Percentiles rank a stretch among this genome's conserved stretches.
phyloP scores from a whole-genome alignment of 2,113 vertebrate species.

The Petromus typicus region DNA sequence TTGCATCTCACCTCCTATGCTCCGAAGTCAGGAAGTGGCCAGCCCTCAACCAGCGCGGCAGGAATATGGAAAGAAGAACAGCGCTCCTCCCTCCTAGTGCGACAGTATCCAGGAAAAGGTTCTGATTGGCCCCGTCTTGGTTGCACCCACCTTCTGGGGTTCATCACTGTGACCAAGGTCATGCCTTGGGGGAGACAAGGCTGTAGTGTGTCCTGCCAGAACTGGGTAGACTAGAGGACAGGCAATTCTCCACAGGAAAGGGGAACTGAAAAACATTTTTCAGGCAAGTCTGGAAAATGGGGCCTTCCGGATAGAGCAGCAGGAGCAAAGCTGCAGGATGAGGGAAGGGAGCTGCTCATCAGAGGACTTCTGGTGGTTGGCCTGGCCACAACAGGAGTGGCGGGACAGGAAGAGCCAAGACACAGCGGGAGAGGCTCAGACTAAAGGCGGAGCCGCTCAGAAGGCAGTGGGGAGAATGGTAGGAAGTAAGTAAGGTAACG shows the following conservation, averaged over 20 bases:
- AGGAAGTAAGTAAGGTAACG: not conserved
- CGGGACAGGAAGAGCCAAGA: not conserved
- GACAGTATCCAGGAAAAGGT: not conserved
- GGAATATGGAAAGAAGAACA: not conserved
- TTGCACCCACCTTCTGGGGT: not conserved
- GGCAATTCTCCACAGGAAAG: not conserved
- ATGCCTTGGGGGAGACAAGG: not conserved
- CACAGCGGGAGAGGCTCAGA: not conserved
- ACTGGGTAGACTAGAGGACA: too few relatives aligned
- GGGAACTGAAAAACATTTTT: not conserved
- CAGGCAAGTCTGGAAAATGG: not conserved
- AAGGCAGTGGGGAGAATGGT: not conserved
- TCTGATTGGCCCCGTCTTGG: not conserved
- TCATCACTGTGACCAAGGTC: not conserved
- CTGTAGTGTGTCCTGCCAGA: not conserved
- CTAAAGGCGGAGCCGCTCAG: accelerated
- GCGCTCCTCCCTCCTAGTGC: not conserved
- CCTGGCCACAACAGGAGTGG: not conserved
- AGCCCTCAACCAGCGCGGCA: not conserved
- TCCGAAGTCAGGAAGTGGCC: not conserved
- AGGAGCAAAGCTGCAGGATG: not conserved
- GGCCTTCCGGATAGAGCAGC: not conserved
- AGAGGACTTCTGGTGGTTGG: too few relatives aligned
- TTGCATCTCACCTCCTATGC: not conserved
- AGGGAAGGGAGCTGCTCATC: not conserved